Base-by-base conservation (phyloP, 2,888 invertebrate species). In the Hetaerina titia region DNA sequence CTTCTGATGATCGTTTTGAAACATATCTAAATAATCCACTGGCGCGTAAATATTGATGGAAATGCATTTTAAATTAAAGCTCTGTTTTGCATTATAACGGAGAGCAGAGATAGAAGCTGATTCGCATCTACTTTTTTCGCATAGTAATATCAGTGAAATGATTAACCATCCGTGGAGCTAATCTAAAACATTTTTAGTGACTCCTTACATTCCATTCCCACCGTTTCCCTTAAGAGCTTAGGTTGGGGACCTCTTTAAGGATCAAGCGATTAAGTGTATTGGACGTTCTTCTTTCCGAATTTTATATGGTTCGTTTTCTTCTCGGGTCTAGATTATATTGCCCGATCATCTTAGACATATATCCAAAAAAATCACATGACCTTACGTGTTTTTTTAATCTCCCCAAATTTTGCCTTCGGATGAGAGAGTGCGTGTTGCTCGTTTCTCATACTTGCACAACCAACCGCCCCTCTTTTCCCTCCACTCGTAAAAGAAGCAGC, bases 381-480 rank as follows among this genome's bases (percentile, higher is more conserved):
- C 81, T 22, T 31, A 31, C 31, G 11, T 22, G 22, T 69, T 69
- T 69, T 69, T 17, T 4, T n/a, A n/a, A 13, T n/a, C 81, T 45
- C 45, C 45, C 45, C 45, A 45, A 45, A 81, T 6, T 31, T 81
- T 11, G 31, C 81, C 19, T 9, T n/a, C n/a, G 74, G 25, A 25
- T 25, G 92, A 22, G 92, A 69, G 69, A 45, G 56, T 56, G 74
- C 92, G 56, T 92, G 69, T 92, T 31, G 69, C 92, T 92, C 92
- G 92, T 74, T 92, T 69, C 69, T 92, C 69, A 69, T 90, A 19
- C 64, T 90, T 56, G 56, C 88, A 45, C 45, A 25, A 31, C 31
- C 69, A 25, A 31, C 31, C 31, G 56, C 22, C 58, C 19, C 58
- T 19, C 89, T 13, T 9, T 22, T 15, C 22, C 58, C 15, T 22